Conservation (phyloP, 1,140 invertebrate genomes). For the Rhizoglyphus robini region DNA sequence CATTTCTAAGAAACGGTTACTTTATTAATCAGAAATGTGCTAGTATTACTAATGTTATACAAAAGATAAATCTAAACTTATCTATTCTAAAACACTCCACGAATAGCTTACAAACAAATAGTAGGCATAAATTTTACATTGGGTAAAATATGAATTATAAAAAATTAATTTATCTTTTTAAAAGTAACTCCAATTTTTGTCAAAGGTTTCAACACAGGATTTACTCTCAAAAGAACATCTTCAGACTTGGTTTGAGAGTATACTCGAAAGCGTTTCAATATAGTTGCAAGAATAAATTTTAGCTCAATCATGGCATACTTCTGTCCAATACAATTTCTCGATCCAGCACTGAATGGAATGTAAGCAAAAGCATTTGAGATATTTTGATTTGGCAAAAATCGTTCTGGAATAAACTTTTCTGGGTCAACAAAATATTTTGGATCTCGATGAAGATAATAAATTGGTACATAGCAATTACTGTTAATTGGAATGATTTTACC, state of each 20-base stretch:
- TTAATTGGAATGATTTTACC: conserved; percentile 56
- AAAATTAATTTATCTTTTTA: no score
- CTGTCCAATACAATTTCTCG: conserved; percentile 34
- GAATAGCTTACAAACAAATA: no score
- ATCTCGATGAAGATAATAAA: conserved; percentile 48
- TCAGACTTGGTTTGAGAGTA: conserved; percentile 22
- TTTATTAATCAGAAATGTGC: no score
- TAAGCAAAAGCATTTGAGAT: conserved; percentile 36
- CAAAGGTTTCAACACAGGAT: background rate
- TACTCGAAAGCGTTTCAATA: conserved; percentile 33
- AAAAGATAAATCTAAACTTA: no score
- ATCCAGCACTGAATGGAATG: conserved; percentile 35
- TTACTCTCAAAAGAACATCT: background rate
- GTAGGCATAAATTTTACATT: no score
- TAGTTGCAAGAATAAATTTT: conserved; percentile 39
- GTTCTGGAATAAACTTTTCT: conserved; percentile 56
- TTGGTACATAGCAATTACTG: conserved; percentile 33
- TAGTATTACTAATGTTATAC: no score
- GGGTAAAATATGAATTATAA: no score
- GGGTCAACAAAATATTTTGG: conserved; percentile 51
- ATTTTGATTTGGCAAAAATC: conserved; percentile 45
- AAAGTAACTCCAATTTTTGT: background rate
- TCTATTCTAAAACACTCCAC: no score
- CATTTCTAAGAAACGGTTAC: no score
- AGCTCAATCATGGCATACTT: conserved; percentile 40